Evolutionary conservation across 2,113 vertebrate species (phyloP).

Genomic region (Lanius ludovicianus): DNA sequence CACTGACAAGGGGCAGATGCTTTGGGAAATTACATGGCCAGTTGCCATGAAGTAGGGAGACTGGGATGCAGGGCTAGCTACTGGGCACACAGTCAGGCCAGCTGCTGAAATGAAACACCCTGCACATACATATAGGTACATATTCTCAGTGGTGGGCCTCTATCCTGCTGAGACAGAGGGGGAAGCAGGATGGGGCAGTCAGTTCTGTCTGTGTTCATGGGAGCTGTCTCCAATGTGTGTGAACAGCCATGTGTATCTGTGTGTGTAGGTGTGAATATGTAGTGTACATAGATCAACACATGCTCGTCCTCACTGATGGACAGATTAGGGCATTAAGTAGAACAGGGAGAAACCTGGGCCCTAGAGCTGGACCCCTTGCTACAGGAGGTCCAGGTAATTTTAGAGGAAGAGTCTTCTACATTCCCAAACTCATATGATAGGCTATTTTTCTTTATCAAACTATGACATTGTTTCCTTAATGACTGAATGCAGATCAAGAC

Average conservation of each 20-base stretch:
- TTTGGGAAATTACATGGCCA: not conserved
- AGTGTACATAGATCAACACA: rapidly evolving
- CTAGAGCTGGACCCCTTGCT: not conserved
- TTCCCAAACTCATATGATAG: not conserved
- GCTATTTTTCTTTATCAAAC: not conserved
- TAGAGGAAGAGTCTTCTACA: not conserved
- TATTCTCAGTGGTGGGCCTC: not conserved
- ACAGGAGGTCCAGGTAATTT: not conserved
- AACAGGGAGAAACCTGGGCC: not conserved
- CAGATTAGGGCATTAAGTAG: too few relatives aligned
- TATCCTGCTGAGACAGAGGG: not conserved
- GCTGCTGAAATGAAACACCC: not conserved
- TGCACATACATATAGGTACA: rapidly evolving
- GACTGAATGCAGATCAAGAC: not conserved
- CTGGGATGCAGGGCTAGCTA: not conserved
- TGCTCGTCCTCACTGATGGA: not conserved
- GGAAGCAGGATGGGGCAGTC: not conserved
- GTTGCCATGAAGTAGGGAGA: not conserved
- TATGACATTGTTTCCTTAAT: not conserved
- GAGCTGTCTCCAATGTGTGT: not conserved
- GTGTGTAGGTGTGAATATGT: not conserved
- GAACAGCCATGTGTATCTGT: not conserved
- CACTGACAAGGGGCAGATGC: not conserved
- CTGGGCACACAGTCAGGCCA: not conserved
- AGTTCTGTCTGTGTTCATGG: not conserved